These are phyloP conservation scores for Oncorhynchus clarkii DNA, from an alignment of 2,113 vertebrate genomes.

Conservation along the genomic window DNA sequence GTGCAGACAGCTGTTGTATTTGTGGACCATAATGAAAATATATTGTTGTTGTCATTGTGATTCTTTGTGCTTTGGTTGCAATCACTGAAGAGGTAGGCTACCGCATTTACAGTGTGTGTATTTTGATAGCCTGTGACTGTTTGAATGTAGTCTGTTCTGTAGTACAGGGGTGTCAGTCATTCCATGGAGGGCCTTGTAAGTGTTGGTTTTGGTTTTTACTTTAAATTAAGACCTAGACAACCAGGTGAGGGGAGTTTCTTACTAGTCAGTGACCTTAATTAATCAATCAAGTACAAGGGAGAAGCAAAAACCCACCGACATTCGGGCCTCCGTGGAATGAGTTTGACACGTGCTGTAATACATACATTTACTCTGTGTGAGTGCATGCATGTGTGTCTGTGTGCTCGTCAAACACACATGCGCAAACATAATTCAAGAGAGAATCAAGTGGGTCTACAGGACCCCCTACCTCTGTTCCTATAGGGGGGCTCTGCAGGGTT, in stretches of 20 bases:
- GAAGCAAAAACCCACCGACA: too few species aligned
- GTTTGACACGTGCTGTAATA: not conserved
- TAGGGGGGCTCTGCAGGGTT: constrained; percentile 47
- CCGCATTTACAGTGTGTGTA: not conserved
- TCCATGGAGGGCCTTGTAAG: too few species aligned
- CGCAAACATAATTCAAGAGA: constrained; percentile 18
- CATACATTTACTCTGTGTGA: not conserved
- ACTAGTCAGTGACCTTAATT: too few species aligned
- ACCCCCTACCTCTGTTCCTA: constrained; percentile 36
- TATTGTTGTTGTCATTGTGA: not conserved
- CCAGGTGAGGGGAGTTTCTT: too few species aligned
- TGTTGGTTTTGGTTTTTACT: too few species aligned
- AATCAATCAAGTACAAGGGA: too few species aligned
- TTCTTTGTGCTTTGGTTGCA: not conserved
- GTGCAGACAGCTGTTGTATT: constrained; percentile 18
- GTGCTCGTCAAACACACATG: constrained; percentile 20
- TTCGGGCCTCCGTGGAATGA: too few species aligned
- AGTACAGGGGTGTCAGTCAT: too few species aligned
- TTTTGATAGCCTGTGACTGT: not conserved
- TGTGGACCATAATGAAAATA: not conserved
- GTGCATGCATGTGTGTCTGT: constrained; percentile 9
- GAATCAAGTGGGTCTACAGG: constrained; percentile 31
- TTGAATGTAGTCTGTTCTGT: not conserved
- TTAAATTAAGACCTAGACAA: too few species aligned
- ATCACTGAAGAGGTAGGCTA: not conserved